These are phyloP conservation scores for Lepus timidus DNA, from an alignment of 2,113 vertebrate genomes.

Conservation along the genomic window DNA sequence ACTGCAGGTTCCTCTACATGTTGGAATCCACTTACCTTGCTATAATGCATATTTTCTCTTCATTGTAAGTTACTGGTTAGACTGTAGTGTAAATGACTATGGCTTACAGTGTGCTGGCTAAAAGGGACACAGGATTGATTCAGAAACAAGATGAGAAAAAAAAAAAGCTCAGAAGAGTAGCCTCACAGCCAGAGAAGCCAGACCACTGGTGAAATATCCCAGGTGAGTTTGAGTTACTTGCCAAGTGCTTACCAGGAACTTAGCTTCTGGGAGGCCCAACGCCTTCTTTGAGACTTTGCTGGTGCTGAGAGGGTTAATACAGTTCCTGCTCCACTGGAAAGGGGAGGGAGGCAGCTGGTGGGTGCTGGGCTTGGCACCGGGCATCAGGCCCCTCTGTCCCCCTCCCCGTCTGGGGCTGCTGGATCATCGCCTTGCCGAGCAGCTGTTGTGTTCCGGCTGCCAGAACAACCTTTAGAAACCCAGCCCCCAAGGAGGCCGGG, in stretches of 20 bases:
- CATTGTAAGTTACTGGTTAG: background rate
- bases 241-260: background rate
- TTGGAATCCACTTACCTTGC: background rate
- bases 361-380: slow-evolving; percentile 85
- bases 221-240: background rate
- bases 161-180: background rate
- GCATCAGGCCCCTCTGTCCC: slow-evolving; percentile 60
- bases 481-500: slow-evolving; percentile 69
- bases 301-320: slow-evolving; percentile 81
- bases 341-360: slow-evolving; percentile 86
- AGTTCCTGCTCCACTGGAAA: slow-evolving; percentile 69
- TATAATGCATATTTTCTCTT: background rate
- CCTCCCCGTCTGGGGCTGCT: slow-evolving; percentile 84
- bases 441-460: slow-evolving; percentile 86
- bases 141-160: background rate
- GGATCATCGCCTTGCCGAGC: slow-evolving; percentile 83
- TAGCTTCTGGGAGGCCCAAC: background rate
- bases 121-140: background rate
- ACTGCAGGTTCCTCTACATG: background rate
- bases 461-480: slow-evolving; percentile 81
- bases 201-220: background rate
- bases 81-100: background rate
- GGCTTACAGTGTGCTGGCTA: background rate
- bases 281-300: background rate
- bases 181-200: background rate